Base-by-base conservation (phyloP, 2,113 vertebrate genomes). In the Oxygymnocypris stewartii region DNA sequence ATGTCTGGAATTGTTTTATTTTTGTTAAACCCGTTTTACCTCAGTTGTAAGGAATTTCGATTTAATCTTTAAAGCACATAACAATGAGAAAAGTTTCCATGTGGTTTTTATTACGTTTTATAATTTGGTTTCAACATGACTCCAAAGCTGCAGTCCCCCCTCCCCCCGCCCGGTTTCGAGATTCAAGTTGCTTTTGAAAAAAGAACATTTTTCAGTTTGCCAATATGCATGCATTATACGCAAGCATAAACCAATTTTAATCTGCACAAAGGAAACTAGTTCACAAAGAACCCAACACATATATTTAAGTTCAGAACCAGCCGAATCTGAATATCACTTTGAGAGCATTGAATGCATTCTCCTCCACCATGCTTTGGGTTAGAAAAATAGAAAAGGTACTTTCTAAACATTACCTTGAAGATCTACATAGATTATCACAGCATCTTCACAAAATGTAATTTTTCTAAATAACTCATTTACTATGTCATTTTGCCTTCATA, bases 401-500 rank as follows among this genome's bases (percentile, higher is more conserved):
- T 49, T 28, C 51, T 77, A 57, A 76, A 82, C 13, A 28, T 77
- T 40, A 82, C 28, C 73, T 16, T 6, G 79, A 54, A 47, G 85
- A 23, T 40, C 23, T 25, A 51, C 16, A 69, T 42, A 69, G 23
- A 76, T 44, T 37, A 37, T 8, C 1, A 87, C 77, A 85, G 87
- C 86, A 88, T 13, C 84, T 77, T 4, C 49, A 63, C 44, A 86
- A 77, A 89, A 75, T 28, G 75, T 37, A 51, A 73, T 31, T 79
- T 28, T 63, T 44, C 49, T 40, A 87, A 87, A 51, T 82, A 47
- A 84, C 37, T 82, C 73, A 81, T 84, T 71, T 44, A 23, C 51
- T 65, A 75, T 83, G 87, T n/a, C 5, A 84, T 88, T 90, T 91
- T 86, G 86, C 87, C 90, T 87, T 78, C 40, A 28, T 59, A 4